Conservation (phyloP, 2,888 invertebrate species). For the Cecidostiba fungosa region DNA sequence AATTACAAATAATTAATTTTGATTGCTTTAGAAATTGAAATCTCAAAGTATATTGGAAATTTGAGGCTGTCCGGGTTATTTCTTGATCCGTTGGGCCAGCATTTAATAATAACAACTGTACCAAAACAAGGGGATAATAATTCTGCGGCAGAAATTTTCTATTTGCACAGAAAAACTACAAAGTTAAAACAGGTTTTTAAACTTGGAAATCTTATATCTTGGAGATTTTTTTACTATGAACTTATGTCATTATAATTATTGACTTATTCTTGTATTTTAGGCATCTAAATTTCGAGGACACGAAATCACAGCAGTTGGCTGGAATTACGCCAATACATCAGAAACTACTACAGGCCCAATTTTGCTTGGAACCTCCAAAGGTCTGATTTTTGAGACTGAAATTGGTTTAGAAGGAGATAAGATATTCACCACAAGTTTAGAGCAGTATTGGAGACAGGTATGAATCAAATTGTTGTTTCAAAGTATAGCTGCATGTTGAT, state of each 20-base stretch:
- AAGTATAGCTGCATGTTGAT: not conserved
- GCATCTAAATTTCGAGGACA: conserved; percentile 86
- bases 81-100: conserved; percentile 93
- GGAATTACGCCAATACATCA: conserved; percentile 89
- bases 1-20: conserved; percentile 11
- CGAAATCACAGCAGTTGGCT: conserved; percentile 94
- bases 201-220: conserved; percentile 8
- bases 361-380: conserved; percentile 93
- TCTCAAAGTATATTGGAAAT: conserved; percentile 84
- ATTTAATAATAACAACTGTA: conserved; percentile 89
- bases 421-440: conserved; percentile 88
- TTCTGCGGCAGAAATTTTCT: conserved; percentile 88
- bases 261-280: conserved; percentile 71
- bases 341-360: conserved; percentile 90
- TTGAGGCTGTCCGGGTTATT: conserved; percentile 86
- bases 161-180: conserved; percentile 88
- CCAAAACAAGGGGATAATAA: conserved; percentile 82
- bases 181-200: conserved; percentile 85
- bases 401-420: conserved; percentile 91
- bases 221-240: not conserved
- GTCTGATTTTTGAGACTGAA: conserved; percentile 95
- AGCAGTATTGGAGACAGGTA: conserved; percentile 94
- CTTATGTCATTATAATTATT: not conserved
- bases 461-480: conserved; percentile 58
- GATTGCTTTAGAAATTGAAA: conserved; percentile 86